Evolutionary conservation across 92 coral and sea anemone genomes (phyloP), one percentile per base, ranked within the genome.

Genomic region (Anthopleura xanthogrammica): DNA sequence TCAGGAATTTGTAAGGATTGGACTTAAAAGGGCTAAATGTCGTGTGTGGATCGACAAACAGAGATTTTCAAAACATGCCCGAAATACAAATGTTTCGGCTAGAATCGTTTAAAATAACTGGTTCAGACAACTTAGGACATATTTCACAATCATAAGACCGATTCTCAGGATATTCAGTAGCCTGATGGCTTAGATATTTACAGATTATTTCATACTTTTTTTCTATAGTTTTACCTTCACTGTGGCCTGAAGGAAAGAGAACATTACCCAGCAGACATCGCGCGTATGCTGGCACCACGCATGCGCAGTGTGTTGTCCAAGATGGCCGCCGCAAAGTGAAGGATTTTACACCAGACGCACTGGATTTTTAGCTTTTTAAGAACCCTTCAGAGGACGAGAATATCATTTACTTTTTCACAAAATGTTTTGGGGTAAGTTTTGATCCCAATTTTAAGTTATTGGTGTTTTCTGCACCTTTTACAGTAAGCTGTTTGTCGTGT

Each of bases 371-470:
- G 46, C 77, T 36, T 81, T 81, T 71, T 81, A 19, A 81, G 23
- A 68, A 71, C 55, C 72, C 24, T 80, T 80, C 24, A 20, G 50
- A 24, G 54, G 74, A 81, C 58, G 56, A 68, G 60, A 52, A 13
- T 36, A 70, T 22, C 43, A 16, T 70, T 10, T 10, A 10, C 17
- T 11, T 40, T 54, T 74, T 54, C 24, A 24, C 77, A 90, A 77
- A 89, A 96, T 96, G 99, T 96, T 96, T 92, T 96, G 99, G 99
- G 99, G 99, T 96, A 86, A 92, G 93, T 87, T 22, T 50, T 36
- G 12, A 41, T 14, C 50, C 17, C 10, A 73, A 72, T 57, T 41
- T 36, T 65, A 48, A 20, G 22, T 42, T 40, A 29, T 46, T 19
- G 60, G 19, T 13, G 8, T 50, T 19, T 77, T 23, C 20, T 19